These are phyloP conservation scores for Hypocryptadius cinnamomeus DNA, from an alignment of 2,113 vertebrate species.

Conservation along the genomic window DNA sequence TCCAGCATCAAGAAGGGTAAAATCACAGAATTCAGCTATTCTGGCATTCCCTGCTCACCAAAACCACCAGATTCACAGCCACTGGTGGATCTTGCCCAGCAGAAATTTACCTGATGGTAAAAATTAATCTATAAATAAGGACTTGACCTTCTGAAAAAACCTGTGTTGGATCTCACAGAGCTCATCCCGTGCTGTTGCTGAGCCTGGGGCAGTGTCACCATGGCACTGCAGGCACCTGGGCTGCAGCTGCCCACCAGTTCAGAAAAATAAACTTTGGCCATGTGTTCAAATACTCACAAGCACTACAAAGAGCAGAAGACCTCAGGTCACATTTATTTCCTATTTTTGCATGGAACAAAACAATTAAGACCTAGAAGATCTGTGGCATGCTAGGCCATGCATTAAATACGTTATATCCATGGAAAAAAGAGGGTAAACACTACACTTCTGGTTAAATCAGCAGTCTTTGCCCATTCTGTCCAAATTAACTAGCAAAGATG, in stretches of 20 bases:
- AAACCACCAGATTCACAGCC: too few relatives aligned
- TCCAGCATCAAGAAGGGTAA: background rate
- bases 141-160: background rate
- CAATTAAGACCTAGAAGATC: background rate
- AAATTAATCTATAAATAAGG: background rate
- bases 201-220: background rate
- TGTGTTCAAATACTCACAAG: background rate
- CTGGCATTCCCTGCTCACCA: background rate
- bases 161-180: background rate
- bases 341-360: background rate
- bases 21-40: background rate
- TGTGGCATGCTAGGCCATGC: accelerated
- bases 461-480: background rate
- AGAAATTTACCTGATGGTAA: background rate
- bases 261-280: background rate
- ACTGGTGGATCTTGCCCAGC: background rate
- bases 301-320: background rate
- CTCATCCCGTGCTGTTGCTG: background rate
- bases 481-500: background rate
- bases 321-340: background rate
- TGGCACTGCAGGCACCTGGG: background rate
- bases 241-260: background rate
- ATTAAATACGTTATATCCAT: accelerated
- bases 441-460: background rate
- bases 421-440: background rate